Evolutionary conservation across 2,888 invertebrate genomes (phyloP).

Genomic region (Megastigmus dorsalis): DNA sequence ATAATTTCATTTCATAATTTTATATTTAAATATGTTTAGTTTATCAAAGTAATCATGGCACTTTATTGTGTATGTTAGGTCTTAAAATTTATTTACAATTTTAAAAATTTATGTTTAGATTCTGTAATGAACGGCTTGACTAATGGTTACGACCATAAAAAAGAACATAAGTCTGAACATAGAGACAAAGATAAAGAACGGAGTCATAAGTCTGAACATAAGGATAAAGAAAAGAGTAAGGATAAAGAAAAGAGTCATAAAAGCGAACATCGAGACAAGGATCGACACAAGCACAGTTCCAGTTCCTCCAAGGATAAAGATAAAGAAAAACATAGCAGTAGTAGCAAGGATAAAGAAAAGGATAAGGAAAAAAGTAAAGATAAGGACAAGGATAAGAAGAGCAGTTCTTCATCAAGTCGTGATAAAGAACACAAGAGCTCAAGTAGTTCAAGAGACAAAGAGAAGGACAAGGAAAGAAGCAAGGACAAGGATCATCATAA

Average conservation of each 20-base stretch:
- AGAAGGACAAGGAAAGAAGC: constrained; percentile 75
- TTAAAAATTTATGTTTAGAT: constrained; percentile 64
- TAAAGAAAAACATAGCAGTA: constrained; percentile 75
- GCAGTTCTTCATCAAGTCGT: constrained; percentile 76
- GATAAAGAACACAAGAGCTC: constrained; percentile 70
- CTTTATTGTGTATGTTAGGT: too few species aligned
- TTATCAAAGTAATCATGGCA: too few species aligned
- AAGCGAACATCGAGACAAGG: constrained; percentile 79
- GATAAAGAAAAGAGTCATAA: constrained; percentile 77
- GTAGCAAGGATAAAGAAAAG: constrained; percentile 66
- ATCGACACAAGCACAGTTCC: constrained; percentile 73
- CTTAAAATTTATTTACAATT: too few species aligned
- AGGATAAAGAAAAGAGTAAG: constrained; percentile 76
- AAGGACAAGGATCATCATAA: constrained; percentile 75
- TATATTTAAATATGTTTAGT: too few species aligned
- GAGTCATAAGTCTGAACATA: constrained; percentile 73
- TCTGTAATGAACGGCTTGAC: constrained; percentile 86
- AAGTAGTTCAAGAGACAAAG: constrained; percentile 73
- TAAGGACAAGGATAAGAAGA: constrained; percentile 78
- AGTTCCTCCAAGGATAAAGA: constrained; percentile 73
- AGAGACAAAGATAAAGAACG: constrained; percentile 76
- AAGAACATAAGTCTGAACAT: constrained; percentile 78
- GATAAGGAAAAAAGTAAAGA: constrained; percentile 73
- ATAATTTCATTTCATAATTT: too few species aligned
- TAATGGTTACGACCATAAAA: constrained; percentile 82